Evolutionary conservation across 2,888 invertebrate species (phyloP).

Genomic region (Tortrix viridana): DNA sequence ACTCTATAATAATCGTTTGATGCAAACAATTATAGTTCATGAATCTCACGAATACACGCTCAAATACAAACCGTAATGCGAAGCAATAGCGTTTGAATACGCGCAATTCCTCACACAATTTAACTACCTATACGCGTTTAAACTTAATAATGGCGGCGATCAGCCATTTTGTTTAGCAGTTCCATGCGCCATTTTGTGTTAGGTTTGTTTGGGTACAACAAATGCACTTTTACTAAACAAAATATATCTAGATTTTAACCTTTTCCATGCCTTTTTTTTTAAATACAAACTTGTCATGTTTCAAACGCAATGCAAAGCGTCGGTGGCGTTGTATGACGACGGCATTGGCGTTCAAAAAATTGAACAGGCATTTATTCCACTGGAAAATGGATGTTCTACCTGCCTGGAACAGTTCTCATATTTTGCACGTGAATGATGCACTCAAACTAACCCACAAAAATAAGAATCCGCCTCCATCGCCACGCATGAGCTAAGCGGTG

Average conservation of each 20-base stretch:
- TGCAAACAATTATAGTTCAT: constrained; percentile 18
- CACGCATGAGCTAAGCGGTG: constrained; percentile 1
- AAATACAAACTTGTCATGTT: too few species aligned
- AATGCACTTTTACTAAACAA: background rate
- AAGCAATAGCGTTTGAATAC: background rate
- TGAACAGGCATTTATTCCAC: too few species aligned
- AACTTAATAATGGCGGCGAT: background rate
- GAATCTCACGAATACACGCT: too few species aligned
- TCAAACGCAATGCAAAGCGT: too few species aligned
- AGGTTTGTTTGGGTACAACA: background rate
- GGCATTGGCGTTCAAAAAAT: too few species aligned
- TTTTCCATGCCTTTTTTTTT: too few species aligned
- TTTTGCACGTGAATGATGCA: background rate
- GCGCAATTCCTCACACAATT: too few species aligned
- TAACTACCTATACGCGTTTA: constrained; percentile 1
- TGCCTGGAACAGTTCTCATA: too few species aligned
- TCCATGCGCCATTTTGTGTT: background rate
- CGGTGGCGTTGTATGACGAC: too few species aligned
- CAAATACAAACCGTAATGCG: too few species aligned
- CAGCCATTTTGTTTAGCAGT: constrained; percentile 20
- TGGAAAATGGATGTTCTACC: too few species aligned
- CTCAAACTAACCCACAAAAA: background rate
- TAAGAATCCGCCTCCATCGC: background rate
- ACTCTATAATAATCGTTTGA: constrained; percentile 27
- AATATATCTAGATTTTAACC: too few species aligned